Percentiles rank a stretch among this genome's conserved stretches.
phyloP scores from a whole-genome alignment of 2,113 vertebrate genomes.

The Cichladusa arquata region DNA sequence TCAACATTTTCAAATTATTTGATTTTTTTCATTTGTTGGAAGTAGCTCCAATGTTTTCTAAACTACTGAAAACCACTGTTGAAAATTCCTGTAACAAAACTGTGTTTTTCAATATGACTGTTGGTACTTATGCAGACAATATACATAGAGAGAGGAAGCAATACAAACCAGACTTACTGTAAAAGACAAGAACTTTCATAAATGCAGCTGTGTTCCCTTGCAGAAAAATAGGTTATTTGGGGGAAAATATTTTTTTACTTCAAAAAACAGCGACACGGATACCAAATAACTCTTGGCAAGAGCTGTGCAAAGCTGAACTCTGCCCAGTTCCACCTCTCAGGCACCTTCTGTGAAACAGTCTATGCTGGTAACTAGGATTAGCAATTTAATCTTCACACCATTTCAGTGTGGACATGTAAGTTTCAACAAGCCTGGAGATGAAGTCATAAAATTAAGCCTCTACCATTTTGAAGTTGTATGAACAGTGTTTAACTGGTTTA shows the following conservation, averaged over 20 bases:
- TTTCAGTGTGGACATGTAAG: neutral
- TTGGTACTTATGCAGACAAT: neutral
- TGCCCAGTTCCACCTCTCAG: neutral
- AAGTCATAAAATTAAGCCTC: neutral
- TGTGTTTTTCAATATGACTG: constrained; percentile 2
- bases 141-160: neutral
- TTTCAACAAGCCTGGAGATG: neutral
- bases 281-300: neutral
- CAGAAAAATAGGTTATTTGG: neutral
- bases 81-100: constrained; percentile 1
- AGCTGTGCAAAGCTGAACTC: neutral
- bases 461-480: neutral
- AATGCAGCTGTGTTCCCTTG: neutral
- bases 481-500: neutral
- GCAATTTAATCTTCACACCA: neutral
- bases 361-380: neutral
- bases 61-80: neutral
- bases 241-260: neutral
- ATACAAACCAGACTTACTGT: neutral
- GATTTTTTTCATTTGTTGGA: neutral
- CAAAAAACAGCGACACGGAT: neutral
- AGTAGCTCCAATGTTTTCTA: neutral
- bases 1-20: neutral
- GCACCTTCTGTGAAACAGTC: neutral
- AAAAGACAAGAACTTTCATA: neutral